These are phyloP conservation scores for Conops quadrifasciatus DNA, from an alignment of 2,888 invertebrate genomes.

Conservation along the genomic window DNA sequence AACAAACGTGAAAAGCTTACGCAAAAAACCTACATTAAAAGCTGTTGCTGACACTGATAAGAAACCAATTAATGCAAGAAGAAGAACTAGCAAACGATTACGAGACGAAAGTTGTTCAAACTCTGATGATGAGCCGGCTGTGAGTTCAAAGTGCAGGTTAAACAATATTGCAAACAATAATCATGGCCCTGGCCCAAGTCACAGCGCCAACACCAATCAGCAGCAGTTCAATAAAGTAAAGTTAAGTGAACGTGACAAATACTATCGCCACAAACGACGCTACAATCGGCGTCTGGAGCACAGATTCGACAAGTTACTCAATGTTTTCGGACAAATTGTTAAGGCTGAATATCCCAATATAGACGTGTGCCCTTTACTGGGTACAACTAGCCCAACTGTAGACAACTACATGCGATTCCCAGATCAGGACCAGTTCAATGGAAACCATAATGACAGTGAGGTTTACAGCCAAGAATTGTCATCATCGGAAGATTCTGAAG, in stretches of 20 bases:
- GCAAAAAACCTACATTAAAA: neutral
- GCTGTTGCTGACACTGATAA: neutral
- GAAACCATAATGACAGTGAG: conserved; percentile 26
- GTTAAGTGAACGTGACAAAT: conserved; percentile 51
- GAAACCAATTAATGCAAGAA: neutral
- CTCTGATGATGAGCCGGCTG: neutral
- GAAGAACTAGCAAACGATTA: neutral
- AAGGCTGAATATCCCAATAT: conserved; percentile 52
- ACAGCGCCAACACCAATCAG: neutral
- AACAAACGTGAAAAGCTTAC: neutral
- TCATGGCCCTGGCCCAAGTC: neutral
- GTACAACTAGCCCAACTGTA: conserved; percentile 37
- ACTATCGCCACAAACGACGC: conserved; percentile 59
- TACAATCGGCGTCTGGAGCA: conserved; percentile 57
- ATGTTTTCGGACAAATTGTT: conserved; percentile 55
- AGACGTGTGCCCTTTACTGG: conserved; percentile 47
- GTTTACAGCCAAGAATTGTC: conserved; percentile 32
- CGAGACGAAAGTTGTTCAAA: neutral
- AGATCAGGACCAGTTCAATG: conserved; percentile 3
- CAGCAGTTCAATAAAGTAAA: neutral
- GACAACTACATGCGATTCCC: conserved; percentile 22
- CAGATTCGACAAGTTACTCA: conserved; percentile 54
- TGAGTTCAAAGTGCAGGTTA: neutral
- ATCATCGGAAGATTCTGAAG: conserved; percentile 15
- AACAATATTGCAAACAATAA: neutral